Percentiles rank a stretch among this genome's conserved stretches.
These are phyloP conservation scores for Sympetrum striolatum DNA, from an alignment of 2,888 invertebrate species.

Conservation along the genomic window DNA sequence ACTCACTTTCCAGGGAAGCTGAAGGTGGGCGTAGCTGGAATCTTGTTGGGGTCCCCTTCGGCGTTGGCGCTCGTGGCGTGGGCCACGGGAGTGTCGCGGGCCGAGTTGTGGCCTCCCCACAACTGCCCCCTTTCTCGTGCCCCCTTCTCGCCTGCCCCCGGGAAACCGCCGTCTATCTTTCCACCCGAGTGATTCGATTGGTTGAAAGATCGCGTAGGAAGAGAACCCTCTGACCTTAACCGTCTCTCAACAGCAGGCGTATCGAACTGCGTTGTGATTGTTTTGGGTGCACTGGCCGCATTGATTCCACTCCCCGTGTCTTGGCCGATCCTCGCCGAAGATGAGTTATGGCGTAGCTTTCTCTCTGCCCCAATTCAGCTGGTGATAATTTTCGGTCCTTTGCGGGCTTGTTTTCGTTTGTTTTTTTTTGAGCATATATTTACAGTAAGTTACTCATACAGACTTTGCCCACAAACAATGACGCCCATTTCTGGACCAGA, in stretches of 20 bases:
- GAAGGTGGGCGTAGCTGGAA: constrained; percentile 16
- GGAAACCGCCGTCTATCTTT: neutral
- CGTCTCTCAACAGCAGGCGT: neutral
- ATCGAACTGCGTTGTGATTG: neutral
- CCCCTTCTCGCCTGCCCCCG: neutral
- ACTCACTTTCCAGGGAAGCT: neutral
- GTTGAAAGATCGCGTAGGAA: constrained; percentile 9
- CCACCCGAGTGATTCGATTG: neutral
- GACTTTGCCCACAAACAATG: no score
- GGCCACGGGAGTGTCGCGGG: constrained; percentile 23
- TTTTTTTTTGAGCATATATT: no score
- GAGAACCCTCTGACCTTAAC: constrained; percentile 8
- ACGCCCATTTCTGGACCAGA: no score
- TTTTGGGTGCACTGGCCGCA: constrained; percentile 29
- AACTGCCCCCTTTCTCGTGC: neutral
- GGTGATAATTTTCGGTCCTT: no score
- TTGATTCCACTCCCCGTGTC: no score
- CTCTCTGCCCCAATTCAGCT: no score
- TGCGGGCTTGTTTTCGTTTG: no score
- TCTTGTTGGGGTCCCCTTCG: neutral
- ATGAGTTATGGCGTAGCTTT: no score
- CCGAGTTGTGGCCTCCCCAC: neutral
- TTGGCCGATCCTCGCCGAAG: no score
- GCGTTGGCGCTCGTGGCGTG: constrained; percentile 5
- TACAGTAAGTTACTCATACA: no score